phyloP scores from a whole-genome alignment of 2,797 vertebrate genomes.

The Rhabdomys pumilio region DNA sequence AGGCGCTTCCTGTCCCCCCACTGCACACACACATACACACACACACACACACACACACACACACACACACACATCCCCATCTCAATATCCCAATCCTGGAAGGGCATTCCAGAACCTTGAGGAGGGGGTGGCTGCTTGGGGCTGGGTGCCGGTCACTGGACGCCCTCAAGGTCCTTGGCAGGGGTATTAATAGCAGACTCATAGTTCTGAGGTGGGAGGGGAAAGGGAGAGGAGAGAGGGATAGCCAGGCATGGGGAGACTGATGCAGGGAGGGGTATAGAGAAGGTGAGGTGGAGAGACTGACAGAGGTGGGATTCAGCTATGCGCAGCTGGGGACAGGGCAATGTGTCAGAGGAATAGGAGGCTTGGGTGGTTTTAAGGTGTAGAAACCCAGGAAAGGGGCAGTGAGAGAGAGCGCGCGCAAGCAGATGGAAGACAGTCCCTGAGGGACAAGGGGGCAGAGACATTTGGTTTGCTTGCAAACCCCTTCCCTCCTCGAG shows the following conservation, averaged over 20 bases:
- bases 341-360: slow-evolving; percentile 13
- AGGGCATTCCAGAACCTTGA: slow-evolving; percentile 68
- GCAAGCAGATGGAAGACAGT: neutral
- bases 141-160: slow-evolving; percentile 61
- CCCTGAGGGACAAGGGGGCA: slow-evolving; percentile 6
- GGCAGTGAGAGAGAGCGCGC: neutral
- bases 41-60: neutral
- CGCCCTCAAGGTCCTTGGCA: slow-evolving; percentile 84
- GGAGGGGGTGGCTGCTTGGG: slow-evolving; percentile 61
- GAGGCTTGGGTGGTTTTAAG: slow-evolving; percentile 27
- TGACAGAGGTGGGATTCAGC: slow-evolving; percentile 39
- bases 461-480: slow-evolving; percentile 2
- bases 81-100: slow-evolving; percentile 60
- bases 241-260: neutral
- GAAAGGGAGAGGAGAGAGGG: slow-evolving; percentile 55
- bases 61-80: slow-evolving; percentile 20
- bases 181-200: slow-evolving; percentile 84
- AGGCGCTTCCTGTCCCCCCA: slow-evolving; percentile 6
- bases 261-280: neutral
- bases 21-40: neutral
- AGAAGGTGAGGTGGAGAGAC: slow-evolving; percentile 51
- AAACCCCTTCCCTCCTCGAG: neutral
- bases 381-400: slow-evolving; percentile 11
- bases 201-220: slow-evolving; percentile 78
- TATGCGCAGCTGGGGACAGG: slow-evolving; percentile 42